Conservation (phyloP, 2,797 vertebrate species). For the Tolypeutes matacus region DNA sequence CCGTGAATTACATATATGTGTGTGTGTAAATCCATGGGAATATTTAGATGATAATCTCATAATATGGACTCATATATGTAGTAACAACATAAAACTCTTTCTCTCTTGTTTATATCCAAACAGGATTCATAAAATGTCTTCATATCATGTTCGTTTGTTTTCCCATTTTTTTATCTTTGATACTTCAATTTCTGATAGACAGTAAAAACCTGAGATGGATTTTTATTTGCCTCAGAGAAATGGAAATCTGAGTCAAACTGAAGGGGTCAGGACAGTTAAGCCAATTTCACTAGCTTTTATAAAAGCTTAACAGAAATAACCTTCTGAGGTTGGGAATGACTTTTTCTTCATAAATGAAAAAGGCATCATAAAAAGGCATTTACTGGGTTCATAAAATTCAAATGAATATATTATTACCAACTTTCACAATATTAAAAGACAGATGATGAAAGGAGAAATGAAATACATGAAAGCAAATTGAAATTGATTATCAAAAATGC, state of each 20-base stretch:
- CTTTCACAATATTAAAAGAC: constrained; percentile 78
- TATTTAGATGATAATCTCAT: not conserved
- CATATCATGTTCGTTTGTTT: not conserved
- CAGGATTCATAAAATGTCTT: constrained; percentile 5
- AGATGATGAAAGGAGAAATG: constrained; percentile 75
- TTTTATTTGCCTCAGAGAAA: constrained; percentile 72
- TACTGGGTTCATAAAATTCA: constrained; percentile 82
- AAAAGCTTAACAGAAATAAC: constrained; percentile 72
- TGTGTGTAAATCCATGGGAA: not conserved
- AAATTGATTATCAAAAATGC: constrained; percentile 76
- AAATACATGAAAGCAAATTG: constrained; percentile 72
- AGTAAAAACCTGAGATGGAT: constrained; percentile 67
- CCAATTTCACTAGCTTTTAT: constrained; percentile 70
- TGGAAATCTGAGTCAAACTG: constrained; percentile 61
- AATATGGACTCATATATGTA: not conserved
- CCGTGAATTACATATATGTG: not conserved
- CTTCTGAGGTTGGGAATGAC: constrained; percentile 48
- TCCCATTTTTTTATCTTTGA: constrained; percentile 15
- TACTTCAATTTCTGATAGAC: constrained; percentile 47
- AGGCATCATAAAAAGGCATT: constrained; percentile 78
- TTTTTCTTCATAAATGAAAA: constrained; percentile 78
- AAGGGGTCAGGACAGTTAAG: constrained; percentile 71
- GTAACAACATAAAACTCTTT: constrained; percentile 33
- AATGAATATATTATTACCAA: constrained; percentile 80
- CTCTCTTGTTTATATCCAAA: constrained; percentile 17